Conservation (phyloP, 1,140 invertebrate species). For the Chionoecetes opilio region DNA sequence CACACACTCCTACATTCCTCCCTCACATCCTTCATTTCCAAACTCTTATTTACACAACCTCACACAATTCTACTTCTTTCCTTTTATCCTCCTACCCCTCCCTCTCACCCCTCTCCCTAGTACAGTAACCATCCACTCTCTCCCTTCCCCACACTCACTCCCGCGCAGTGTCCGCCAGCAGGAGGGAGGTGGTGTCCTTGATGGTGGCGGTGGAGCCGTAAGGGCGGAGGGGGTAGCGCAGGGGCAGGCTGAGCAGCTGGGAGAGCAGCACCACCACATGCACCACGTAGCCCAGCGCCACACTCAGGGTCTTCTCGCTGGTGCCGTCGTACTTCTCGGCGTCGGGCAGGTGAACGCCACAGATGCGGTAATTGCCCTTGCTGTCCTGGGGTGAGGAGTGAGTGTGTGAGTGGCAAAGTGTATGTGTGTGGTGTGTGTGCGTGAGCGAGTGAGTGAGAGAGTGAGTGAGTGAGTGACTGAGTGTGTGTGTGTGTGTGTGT, state of each 20-base stretch:
- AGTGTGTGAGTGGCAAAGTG: not conserved
- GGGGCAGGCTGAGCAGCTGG: slow-evolving; percentile 91
- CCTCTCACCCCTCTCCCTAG: too few relatives aligned
- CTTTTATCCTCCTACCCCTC: too few relatives aligned
- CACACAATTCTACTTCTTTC: not conserved
- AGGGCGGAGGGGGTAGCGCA: slow-evolving; percentile 91
- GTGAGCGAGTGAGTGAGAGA: too few relatives aligned
- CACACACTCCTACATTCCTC: too few relatives aligned
- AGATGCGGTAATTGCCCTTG: slow-evolving; percentile 58
- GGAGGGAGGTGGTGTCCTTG: slow-evolving; percentile 89
- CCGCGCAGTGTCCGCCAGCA: slow-evolving; percentile 89
- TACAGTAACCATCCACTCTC: too few relatives aligned
- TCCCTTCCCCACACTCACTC: slow-evolving; percentile 86
- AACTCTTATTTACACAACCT: too few relatives aligned
- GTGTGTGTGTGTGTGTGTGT: too few relatives aligned
- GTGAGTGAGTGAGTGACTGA: too few relatives aligned
- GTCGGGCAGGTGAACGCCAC: slow-evolving; percentile 71
- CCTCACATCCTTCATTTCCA: too few relatives aligned
- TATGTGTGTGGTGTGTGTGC: not conserved
- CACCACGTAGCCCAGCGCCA: slow-evolving; percentile 89
- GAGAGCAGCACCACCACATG: slow-evolving; percentile 92
- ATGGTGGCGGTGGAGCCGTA: slow-evolving; percentile 91
- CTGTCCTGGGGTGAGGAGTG: slow-evolving; percentile 52
- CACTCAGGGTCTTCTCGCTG: slow-evolving; percentile 65
- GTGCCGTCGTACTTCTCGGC: slow-evolving; percentile 64